Evolutionary conservation across 2,797 vertebrate genomes (phyloP), one percentile per base, ranked within the genome.

Genomic region (Lemur catta): DNA sequence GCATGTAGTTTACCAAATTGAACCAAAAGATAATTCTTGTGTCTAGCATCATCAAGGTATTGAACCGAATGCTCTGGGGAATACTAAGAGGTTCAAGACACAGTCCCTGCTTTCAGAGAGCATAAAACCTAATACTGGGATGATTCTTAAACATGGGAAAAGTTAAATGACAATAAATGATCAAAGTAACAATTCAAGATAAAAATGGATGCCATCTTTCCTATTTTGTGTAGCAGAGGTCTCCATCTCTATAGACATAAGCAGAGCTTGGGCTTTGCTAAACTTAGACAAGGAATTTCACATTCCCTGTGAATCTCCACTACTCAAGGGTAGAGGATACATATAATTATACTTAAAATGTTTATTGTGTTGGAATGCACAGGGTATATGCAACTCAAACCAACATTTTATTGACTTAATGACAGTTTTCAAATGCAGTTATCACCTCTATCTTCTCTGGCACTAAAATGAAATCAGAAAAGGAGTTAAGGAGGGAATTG

Each of bases 401-500:
- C 4, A 24, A 1, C 24, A 46, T 74, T 94, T 75, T n/a, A 35
- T 43, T 55, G 63, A 71, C 26, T 41, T 82, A 52, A 48, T 30
- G 20, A 63, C 30, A 82, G n/a, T 59, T 74, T 43, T 89, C 50
- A 35, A 8, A 8, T 69, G 41, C 14, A 88, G 20, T 61, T 79
- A 35, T 59, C 72, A 55, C 84, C 52, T 94, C 24, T 4, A 67
- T 52, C 7, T 76, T 92, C 24, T 82, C n/a, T 59, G 12, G 12
- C 48, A 17, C 84, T 79, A 55, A 90, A 57, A 59, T 88, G 72
- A 74, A 93, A 33, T 79, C 80, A 52, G 79, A 82, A 59, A 72
- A 71, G 48, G 89, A 85, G 18, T 69, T 61, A 65, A 63, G 28
- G 28, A 95, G 41, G 63, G 33, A 46, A 67, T 63, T 41, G 35